phyloP scores from a whole-genome alignment of 2,113 vertebrate species.

The Catagonus wagneri region DNA sequence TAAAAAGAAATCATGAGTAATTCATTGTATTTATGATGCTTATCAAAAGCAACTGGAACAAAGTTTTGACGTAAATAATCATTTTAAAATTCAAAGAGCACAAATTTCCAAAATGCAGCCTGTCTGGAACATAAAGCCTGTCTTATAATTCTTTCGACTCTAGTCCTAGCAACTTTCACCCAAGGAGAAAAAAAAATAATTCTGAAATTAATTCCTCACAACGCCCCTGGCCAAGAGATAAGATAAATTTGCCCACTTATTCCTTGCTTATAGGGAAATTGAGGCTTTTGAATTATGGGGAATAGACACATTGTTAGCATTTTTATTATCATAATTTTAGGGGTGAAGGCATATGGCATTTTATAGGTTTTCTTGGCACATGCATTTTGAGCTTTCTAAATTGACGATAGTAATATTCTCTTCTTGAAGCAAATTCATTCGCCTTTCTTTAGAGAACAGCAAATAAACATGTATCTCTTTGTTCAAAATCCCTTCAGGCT shows the following conservation, averaged over 20 bases:
- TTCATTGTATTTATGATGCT: constrained; percentile 67
- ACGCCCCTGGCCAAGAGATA: constrained; percentile 34
- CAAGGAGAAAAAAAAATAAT: constrained; percentile 42
- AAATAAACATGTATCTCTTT: constrained; percentile 55
- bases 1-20: constrained; percentile 28
- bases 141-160: constrained; percentile 59
- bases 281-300: constrained; percentile 54
- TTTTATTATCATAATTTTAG: constrained; percentile 75
- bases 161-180: constrained; percentile 35
- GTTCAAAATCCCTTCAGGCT: constrained; percentile 46
- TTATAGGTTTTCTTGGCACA: constrained; percentile 50
- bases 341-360: constrained; percentile 61
- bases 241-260: constrained; percentile 56
- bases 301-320: constrained; percentile 71
- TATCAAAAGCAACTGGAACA: constrained; percentile 59
- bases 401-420: constrained; percentile 36
- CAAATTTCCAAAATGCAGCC: constrained; percentile 63
- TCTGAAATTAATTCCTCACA: constrained; percentile 69
- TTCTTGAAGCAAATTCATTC: constrained; percentile 58
- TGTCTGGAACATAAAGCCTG: constrained; percentile 65
- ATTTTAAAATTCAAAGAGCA: constrained; percentile 60
- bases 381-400: constrained; percentile 63
- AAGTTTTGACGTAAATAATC: constrained; percentile 73
- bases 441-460: neutral
- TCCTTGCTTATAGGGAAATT: constrained; percentile 59